Percentiles rank a stretch among this genome's conserved stretches.
Evolutionary conservation across 2,888 invertebrate species (phyloP).

Genomic region (Sussaba pulchella): DNA sequence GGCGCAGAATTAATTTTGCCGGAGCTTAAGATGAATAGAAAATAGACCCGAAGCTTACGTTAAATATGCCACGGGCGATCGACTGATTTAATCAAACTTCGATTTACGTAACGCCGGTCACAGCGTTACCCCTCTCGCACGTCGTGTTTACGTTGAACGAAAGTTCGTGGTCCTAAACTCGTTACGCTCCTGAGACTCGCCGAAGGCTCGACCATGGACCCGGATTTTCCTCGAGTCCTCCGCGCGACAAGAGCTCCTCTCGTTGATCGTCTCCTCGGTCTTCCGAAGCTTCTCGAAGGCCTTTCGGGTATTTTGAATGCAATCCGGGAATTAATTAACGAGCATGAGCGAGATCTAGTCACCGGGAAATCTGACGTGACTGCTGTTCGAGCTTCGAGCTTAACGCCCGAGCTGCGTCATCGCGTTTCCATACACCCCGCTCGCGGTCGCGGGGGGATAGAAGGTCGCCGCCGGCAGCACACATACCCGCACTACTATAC

Average conservation of each 20-base stretch:
- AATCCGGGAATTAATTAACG: constrained; percentile 79
- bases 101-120: constrained; percentile 8
- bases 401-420: constrained; percentile 66
- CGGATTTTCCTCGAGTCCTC: constrained; percentile 1
- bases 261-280: constrained; percentile 8
- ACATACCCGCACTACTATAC: constrained; percentile 16
- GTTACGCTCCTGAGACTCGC: constrained; percentile 32
- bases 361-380: constrained; percentile 77
- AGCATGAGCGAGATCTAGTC: constrained; percentile 71
- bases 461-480: constrained; percentile 59
- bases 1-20: background rate
- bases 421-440: constrained; percentile 46
- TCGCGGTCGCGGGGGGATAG: constrained; percentile 31
- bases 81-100: constrained; percentile 8
- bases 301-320: constrained; percentile 72
- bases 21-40: background rate
- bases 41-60: background rate
- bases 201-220: background rate
- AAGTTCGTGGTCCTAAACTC: constrained; percentile 51
- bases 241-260: constrained; percentile 6
- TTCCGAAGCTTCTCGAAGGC: constrained; percentile 28
- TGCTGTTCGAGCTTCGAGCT: constrained; percentile 72
- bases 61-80: constrained; percentile 12
- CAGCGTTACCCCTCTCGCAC: constrained; percentile 1
- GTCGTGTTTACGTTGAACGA: constrained; percentile 57